A percentile compares a stretch with the other conserved stretches of the same genome.
These are phyloP conservation scores for Deilephila porcellus DNA, from an alignment of 2,888 invertebrate genomes.

Conservation along the genomic window DNA sequence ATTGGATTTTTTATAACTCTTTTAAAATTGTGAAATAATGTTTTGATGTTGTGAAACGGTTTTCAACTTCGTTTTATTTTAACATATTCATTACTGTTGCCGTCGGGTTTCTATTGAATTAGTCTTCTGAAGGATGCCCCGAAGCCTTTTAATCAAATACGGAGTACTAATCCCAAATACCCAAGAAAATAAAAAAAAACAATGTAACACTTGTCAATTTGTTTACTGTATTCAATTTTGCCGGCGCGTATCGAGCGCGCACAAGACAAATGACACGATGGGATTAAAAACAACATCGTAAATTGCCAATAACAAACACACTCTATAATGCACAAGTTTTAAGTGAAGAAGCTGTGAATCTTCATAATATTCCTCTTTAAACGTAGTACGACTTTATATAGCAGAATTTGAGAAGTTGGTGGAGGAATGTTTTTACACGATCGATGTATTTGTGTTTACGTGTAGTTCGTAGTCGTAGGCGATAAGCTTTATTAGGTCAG, in stretches of 20 bases:
- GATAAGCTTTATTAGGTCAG: constrained; percentile 4
- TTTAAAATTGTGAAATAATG: no score
- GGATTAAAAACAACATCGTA: background rate
- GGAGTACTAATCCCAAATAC: no score
- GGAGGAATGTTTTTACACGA: background rate
- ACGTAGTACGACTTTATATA: background rate
- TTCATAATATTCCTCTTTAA: constrained; percentile 2
- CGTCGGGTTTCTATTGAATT: no score
- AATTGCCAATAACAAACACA: background rate
- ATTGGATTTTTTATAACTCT: no score
- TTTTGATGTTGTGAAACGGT: no score
- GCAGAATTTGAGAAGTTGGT: background rate
- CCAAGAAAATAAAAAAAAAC: no score
- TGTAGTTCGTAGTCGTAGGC: background rate
- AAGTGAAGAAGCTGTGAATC: background rate
- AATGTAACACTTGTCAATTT: no score
- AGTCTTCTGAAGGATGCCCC: no score
- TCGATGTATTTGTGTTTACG: background rate
- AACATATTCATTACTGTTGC: no score
- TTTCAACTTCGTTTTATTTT: no score
- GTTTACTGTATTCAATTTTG: no score
- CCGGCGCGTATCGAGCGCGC: no score
- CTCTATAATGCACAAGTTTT: constrained; percentile 1
- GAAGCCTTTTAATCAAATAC: background rate
- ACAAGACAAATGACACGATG: background rate